Conservation (phyloP, 2,113 vertebrate genomes). For the Halichoerus grypus region DNA sequence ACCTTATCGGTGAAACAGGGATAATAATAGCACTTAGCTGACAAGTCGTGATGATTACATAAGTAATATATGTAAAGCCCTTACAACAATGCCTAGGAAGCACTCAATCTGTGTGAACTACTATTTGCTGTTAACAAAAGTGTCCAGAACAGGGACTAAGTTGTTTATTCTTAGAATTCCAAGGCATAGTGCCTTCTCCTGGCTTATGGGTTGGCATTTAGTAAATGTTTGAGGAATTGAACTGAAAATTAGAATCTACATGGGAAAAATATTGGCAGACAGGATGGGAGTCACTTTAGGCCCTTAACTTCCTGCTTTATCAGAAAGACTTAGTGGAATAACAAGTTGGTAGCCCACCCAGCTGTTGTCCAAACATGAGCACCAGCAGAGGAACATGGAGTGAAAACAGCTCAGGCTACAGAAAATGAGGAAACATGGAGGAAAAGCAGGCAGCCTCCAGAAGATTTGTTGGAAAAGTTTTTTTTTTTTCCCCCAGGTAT, state of each 20-base stretch:
- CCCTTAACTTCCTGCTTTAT: neutral
- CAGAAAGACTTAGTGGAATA: neutral
- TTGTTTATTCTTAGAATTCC: neutral
- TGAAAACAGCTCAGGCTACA: neutral
- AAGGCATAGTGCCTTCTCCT: neutral
- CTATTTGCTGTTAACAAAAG: neutral
- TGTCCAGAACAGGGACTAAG: neutral
- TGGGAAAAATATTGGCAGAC: neutral
- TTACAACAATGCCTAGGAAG: neutral
- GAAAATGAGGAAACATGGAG: neutral
- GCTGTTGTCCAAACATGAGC: neutral
- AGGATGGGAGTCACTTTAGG: neutral
- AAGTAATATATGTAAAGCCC: too few species aligned
- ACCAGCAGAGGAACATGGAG: neutral
- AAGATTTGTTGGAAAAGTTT: neutral
- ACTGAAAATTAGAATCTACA: neutral
- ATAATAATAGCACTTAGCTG: neutral
- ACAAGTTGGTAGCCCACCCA: neutral
- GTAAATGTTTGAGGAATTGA: neutral
- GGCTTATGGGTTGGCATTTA: neutral
- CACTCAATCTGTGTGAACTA: neutral
- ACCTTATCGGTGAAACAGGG: neutral
- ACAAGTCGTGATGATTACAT: neutral
- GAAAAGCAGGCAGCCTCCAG: neutral
- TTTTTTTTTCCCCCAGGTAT: neutral